Evolutionary conservation across 2,113 vertebrate species (phyloP).

Genomic region (Microcebus griseorufus): DNA sequence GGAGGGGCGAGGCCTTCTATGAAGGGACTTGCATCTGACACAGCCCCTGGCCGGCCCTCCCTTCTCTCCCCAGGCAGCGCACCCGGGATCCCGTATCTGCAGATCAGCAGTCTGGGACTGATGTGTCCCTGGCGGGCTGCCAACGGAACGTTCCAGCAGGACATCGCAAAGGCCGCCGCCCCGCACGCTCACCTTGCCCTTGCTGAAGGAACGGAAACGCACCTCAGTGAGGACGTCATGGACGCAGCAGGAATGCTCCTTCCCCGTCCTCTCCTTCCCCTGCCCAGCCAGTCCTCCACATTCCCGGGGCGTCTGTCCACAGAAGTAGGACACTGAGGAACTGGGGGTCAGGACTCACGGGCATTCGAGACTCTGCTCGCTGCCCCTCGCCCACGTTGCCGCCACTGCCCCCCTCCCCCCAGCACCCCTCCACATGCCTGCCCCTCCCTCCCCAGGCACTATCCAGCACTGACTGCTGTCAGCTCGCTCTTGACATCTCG

Average conservation of each 20-base stretch:
- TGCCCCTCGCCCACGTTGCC: background rate
- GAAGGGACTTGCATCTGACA: background rate
- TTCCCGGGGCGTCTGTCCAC: fast-evolving
- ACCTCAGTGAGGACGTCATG: fast-evolving
- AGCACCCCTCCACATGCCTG: fast-evolving
- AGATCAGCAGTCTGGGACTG: background rate
- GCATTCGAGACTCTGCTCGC: background rate
- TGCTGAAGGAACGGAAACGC: background rate
- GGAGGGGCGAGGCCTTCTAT: fast-evolving
- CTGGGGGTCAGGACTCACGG: background rate
- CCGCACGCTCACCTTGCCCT: background rate
- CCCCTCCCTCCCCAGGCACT: background rate
- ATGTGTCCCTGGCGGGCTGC: fast-evolving
- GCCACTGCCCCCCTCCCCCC: background rate
- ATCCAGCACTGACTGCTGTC: no score
- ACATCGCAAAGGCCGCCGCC: background rate
- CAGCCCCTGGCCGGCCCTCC: background rate
- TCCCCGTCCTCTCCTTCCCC: background rate
- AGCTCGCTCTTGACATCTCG: fast-evolving
- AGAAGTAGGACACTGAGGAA: background rate
- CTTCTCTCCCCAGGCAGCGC: background rate
- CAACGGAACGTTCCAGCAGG: background rate
- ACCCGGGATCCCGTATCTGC: background rate
- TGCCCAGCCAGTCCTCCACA: fast-evolving
- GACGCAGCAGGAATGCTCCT: fast-evolving